Evolutionary conservation across 2,797 vertebrate species (phyloP), one percentile per base, ranked within the genome.

Genomic region (Allobates femoralis): DNA sequence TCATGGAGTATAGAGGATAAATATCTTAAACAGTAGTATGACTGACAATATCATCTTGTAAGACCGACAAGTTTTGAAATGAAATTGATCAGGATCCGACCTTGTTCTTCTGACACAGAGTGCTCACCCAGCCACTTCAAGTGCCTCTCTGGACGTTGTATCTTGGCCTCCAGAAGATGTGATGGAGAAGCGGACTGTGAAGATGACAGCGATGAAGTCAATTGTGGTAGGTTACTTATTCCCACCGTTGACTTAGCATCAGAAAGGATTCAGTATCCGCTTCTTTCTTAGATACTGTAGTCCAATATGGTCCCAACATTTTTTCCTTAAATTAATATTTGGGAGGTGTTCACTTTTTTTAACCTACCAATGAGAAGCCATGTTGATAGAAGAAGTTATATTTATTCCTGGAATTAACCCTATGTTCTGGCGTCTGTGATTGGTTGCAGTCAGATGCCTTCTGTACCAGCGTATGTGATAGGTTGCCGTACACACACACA

Each of bases 71-170:
- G 79, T 50, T n/a, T 18, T 80, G 12, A 66, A 60, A 53, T 51
- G 30, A 66, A 67, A 23, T 26, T 64, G 32, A 64, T 10, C 15
- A 18, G 30, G 32, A 34, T 34, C 19, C 71, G 14, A 71, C 26
- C 14, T 30, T 56, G 34, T 71, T 6, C 8, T 74, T 71, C 46
- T 11, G 51, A 3, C 19, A 28, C 92, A 99, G 98, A 98, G 86
- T 99, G 98, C 83, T 99, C 98, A 0, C 98, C 98, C 2, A 98
- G 96, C 67, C 97, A 99, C 92, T 99, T 98, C 92, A 97, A 97
- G 91, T 99, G 98, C 77, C 93, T 88, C 3, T 98, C 98, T 0
- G 98, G 98, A 10, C 93, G 96, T 56, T 99, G 98, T 28, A 96
- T 99, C 51, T 93, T 98, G 89, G 94, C 95, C 0, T 95, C 95